Conservation (phyloP, 2,113 vertebrate species). For the Notarius quadriscutis region DNA sequence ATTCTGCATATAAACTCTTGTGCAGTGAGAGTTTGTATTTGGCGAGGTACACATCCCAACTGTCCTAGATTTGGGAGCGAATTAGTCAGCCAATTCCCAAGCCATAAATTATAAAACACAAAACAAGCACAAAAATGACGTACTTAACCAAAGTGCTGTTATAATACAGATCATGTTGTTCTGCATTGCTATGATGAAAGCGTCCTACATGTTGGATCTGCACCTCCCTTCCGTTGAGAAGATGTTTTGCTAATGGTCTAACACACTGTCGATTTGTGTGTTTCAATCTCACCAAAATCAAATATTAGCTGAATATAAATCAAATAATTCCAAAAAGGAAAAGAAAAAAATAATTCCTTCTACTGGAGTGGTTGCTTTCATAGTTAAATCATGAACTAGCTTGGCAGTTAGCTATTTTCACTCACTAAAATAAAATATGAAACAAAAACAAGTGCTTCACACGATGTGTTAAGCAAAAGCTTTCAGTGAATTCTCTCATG, state of each 20-base stretch:
- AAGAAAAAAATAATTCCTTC: not conserved
- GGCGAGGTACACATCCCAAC: not conserved
- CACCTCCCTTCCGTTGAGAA: not conserved
- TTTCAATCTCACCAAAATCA: not conserved
- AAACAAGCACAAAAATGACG: not conserved
- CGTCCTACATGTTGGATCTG: not conserved
- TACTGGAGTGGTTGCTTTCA: not conserved
- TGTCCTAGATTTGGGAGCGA: not conserved
- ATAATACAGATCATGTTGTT: not conserved
- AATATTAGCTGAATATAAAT: not conserved
- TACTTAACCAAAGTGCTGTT: not conserved
- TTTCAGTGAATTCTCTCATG: not conserved
- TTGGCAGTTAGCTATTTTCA: not conserved
- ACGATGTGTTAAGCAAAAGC: not conserved
- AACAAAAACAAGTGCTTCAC: not conserved
- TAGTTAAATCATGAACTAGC: not conserved
- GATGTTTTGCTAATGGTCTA: not conserved
- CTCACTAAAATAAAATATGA: not conserved
- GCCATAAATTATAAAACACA: not conserved
- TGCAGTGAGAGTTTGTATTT: not conserved
- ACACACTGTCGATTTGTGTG: not conserved
- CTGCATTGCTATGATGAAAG: not conserved
- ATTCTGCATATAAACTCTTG: not conserved
- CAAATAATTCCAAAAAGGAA: no score
- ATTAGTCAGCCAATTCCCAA: not conserved